These are phyloP conservation scores for Rhadina sibilatrix DNA, from an alignment of 2,113 vertebrate genomes.

Conservation along the genomic window DNA sequence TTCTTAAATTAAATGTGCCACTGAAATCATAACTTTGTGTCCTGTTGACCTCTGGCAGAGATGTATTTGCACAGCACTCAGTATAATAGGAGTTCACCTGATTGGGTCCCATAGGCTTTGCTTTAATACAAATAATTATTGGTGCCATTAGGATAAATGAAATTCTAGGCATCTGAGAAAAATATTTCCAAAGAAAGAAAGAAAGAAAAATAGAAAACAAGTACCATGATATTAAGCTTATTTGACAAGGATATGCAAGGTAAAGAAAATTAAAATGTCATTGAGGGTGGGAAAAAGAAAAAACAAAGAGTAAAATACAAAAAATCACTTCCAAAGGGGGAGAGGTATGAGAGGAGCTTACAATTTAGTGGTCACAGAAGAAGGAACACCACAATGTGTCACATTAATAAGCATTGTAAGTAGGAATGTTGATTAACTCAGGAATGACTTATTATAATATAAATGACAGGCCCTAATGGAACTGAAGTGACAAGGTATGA, in stretches of 20 bases:
- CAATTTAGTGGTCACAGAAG: constrained; percentile 48
- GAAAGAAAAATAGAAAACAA: background rate
- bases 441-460: constrained; percentile 60
- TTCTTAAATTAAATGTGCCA: background rate
- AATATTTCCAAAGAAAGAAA: background rate
- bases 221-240: background rate
- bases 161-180: background rate
- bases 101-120: background rate
- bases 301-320: constrained; percentile 2
- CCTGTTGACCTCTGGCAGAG: background rate
- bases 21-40: background rate
- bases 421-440: constrained; percentile 44
- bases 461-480: constrained; percentile 69
- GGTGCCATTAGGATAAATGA: background rate
- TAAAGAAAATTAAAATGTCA: background rate
- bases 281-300: background rate
- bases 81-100: background rate
- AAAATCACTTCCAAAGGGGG: background rate
- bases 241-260: background rate
- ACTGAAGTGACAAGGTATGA: constrained; percentile 55
- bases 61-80: background rate
- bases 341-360: background rate
- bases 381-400: constrained; percentile 19
- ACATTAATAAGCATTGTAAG: constrained; percentile 42
- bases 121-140: background rate